Base-by-base conservation (phyloP, 1,140 invertebrate species). In the Tachypleus tridentatus region DNA sequence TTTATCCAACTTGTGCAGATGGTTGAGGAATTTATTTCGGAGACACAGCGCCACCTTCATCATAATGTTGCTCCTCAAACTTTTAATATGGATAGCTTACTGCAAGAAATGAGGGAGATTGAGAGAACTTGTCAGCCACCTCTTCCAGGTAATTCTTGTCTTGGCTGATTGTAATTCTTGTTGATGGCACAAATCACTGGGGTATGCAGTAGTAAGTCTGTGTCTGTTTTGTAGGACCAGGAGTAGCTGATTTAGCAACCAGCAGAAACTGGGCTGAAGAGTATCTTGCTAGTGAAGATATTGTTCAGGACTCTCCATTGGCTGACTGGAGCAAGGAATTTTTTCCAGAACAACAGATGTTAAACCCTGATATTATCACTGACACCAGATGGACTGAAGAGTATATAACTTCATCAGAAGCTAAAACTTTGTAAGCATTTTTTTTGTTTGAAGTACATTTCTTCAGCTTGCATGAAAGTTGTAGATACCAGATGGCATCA, bases 61-160 rank as follows among this genome's bases (percentile, higher is more conserved):
- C 63, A 68, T 59, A 62, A 73, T 71, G 50, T 75, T 70, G 77
- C 76, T 54, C 88, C 89, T 4, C 87, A 91, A 76, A 88, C 87
- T 3, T 92, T 92, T 75, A 82, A 84, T 72, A 88, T 89, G 87
- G 84, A 86, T 69, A 82, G 80, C 73, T 76, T 87, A 29, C 74
- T 88, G 70, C 82, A 86, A 70, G 85, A 88, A 75, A 87, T 89
- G 79, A 79, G 84, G 64, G 83, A 85, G 67, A 85, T 87, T 68
- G 85, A 87, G 69, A 73, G 75, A 56, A 61, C 73, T 5, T 73
- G 74, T 69, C 60, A 59, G 29, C 66, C 70, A 8, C 77, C 77
- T 57, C 72, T 76, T 62, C 69, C 73, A 74, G 75, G 77, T 77
- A 61, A 60, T 51, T 51, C 65, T 57, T 60, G 54, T 69, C 59